Conservation (phyloP, 2,797 vertebrate genomes). For the Mycteria americana region DNA sequence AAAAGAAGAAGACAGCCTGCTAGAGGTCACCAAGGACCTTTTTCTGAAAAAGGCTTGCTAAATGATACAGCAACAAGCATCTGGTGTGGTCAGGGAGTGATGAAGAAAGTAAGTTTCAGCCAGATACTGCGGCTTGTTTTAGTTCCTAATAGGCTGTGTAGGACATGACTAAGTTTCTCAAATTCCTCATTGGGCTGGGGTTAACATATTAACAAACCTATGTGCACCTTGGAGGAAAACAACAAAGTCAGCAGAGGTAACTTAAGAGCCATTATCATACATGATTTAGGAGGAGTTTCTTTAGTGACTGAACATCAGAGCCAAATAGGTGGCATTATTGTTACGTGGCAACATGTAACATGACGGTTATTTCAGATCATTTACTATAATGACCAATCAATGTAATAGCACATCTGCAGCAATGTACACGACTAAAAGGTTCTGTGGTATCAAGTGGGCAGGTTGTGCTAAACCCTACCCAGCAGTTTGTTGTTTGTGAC, state of each 20-base stretch:
- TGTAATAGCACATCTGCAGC: neutral
- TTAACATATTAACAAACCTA: neutral
- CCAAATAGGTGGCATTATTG: neutral
- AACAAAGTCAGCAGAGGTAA: neutral
- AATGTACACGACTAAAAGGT: constrained; percentile 10
- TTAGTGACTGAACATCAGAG: neutral
- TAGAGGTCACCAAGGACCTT: constrained; percentile 24
- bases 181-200: neutral
- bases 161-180: neutral
- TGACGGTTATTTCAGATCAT: neutral
- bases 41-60: constrained; percentile 5
- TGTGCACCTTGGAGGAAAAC: neutral
- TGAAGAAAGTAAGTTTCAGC: neutral
- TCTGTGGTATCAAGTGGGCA: neutral
- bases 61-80: neutral
- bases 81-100: neutral
- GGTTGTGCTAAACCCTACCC: constrained; percentile 24
- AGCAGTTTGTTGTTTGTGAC: constrained; percentile 16
- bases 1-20: neutral
- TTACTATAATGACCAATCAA: constrained; percentile 19
- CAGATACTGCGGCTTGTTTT: neutral
- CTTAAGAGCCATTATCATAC: neutral
- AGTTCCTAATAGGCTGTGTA: neutral
- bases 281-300: neutral
- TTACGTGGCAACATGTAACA: neutral